phyloP scores from a whole-genome alignment of 2,888 invertebrate species.

The Gibbula magus region DNA sequence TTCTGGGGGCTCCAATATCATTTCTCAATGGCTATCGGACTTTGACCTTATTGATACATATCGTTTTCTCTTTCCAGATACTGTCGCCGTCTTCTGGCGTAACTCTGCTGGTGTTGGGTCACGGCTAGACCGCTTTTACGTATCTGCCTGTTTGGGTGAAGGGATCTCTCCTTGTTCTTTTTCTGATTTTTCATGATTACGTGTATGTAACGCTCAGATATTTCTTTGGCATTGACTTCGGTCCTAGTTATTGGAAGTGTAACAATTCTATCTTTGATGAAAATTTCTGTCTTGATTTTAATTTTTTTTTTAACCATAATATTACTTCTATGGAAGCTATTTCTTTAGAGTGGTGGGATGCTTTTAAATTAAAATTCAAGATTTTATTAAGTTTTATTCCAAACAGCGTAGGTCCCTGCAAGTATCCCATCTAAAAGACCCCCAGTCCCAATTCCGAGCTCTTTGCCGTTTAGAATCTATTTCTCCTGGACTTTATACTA shows the following conservation, averaged over 20 bases:
- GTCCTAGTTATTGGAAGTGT: background rate
- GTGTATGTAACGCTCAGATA: slow-evolving; percentile 27
- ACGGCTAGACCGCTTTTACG: background rate
- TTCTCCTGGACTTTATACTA: background rate
- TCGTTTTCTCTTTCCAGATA: background rate
- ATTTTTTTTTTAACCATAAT: background rate
- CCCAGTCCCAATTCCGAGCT: background rate
- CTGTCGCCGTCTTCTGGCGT: background rate
- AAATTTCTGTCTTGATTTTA: background rate
- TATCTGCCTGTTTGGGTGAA: too few relatives aligned
- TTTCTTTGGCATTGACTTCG: background rate
- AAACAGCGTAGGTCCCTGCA: too few relatives aligned
- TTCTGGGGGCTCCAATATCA: too few relatives aligned
- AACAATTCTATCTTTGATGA: background rate
- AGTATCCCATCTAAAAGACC: too few relatives aligned
- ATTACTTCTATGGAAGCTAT: background rate
- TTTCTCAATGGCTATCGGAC: background rate
- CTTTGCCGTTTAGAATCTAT: background rate
- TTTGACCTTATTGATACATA: background rate
- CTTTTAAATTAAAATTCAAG: background rate
- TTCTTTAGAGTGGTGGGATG: background rate
- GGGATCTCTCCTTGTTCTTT: too few relatives aligned
- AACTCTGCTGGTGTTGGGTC: background rate
- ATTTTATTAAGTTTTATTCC: background rate
- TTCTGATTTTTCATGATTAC: background rate